Base-by-base conservation (phyloP, 2,797 vertebrate genomes). In the Microctenopoma lineatum region DNA sequence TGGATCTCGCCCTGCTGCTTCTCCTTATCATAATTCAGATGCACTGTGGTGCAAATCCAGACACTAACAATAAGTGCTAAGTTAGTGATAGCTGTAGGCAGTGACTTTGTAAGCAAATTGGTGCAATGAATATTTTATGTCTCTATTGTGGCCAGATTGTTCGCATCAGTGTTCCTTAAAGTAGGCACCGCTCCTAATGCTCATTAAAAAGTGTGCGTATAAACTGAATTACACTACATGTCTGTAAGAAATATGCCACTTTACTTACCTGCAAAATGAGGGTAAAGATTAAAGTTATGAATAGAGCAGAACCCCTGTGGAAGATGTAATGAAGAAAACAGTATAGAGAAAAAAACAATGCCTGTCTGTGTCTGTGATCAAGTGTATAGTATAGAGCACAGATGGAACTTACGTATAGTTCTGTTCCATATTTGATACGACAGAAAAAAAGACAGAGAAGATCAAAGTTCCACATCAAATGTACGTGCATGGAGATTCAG, bases 381-480 rank as follows among this genome's bases (percentile, higher is more conserved):
- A 4, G 4, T 9, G 16, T 9, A 12, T 0, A 4, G 1, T 11
- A 18, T 11, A 4, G 32, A 38, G 52, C 39, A 27, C 27, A 68
- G 14, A 60, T 52, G 34, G 26, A 47, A 47, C 27, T 18, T 26
- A 54, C 11, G 2, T 11, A 59, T 57, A 15, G 39, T 67, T 55
- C 13, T 25, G 46, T 51, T 16, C 5, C 14, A 7, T 26, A 26
- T 21, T 21, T 21, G 21, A 21, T 15, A 39, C 57, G 45, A 48
- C 8, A 27, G 41, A 3, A 65, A 50, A 50, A 42, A 50, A 42
- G 14, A 46, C 8, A 16, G 7, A 59, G 11, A 62, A 14, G 47
- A 18, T 66, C 66, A 52, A 56, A 67, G 78, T 36, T 79, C 53
- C 59, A 60, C 64, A 71, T 79, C 64, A 70, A 51, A 70, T 26